Evolutionary conservation across 1,140 invertebrate species (phyloP).

Genomic region (Branchinecta lindahli): DNA sequence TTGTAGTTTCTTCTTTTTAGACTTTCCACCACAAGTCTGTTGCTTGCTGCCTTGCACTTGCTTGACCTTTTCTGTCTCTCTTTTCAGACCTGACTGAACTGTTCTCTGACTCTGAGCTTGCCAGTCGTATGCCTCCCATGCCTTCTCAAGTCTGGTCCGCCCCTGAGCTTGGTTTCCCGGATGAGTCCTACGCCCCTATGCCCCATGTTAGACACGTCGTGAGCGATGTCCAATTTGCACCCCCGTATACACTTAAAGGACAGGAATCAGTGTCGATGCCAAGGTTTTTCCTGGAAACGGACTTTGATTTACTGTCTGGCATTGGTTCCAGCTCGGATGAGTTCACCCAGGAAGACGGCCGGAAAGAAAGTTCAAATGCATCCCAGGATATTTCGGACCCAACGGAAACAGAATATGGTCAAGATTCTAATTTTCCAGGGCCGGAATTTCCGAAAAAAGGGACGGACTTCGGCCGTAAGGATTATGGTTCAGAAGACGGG

Average conservation of each 20-base stretch:
- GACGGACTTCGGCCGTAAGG: too few relatives aligned
- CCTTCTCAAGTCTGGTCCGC: conserved; percentile 16
- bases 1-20: too few relatives aligned
- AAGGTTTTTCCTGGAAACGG: background rate
- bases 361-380: background rate
- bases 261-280: background rate
- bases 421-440: background rate
- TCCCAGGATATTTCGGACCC: background rate
- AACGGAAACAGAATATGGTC: conserved; percentile 11
- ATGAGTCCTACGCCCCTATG: background rate
- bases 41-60: background rate
- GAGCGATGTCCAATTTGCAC: background rate
- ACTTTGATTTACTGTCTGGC: conserved; percentile 19
- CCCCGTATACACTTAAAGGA: background rate
- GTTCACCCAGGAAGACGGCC: background rate
- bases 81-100: conserved; percentile 11
- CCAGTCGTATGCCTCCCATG: background rate
- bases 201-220: background rate
- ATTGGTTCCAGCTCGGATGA: conserved; percentile 18
- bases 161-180: conserved; percentile 15
- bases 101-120: conserved; percentile 13
- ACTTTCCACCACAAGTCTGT: too few relatives aligned
- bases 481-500: too few relatives aligned
- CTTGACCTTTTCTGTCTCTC: background rate
- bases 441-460: too few relatives aligned